phyloP scores from a whole-genome alignment of 2,888 invertebrate genomes.

The Neoascia interrupta region DNA sequence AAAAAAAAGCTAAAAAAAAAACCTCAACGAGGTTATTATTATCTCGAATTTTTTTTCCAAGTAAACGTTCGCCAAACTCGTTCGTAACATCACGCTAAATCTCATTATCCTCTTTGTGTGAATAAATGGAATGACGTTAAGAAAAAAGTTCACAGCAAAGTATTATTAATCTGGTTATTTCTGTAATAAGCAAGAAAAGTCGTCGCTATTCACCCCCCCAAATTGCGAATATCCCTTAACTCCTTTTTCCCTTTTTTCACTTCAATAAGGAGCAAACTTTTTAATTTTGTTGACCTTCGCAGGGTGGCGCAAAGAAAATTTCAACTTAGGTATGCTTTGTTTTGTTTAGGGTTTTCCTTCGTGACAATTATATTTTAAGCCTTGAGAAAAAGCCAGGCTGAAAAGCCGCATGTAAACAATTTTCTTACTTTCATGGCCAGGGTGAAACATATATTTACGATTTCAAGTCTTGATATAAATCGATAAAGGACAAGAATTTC shows the following conservation, averaged over 20 bases:
- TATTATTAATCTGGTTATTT: constrained; percentile 22
- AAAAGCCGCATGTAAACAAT: too few species aligned
- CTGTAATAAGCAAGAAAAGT: constrained; percentile 13
- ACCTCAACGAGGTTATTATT: constrained; percentile 10
- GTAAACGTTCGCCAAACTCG: background rate
- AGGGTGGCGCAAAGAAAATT: background rate
- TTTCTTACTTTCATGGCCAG: constrained; percentile 13
- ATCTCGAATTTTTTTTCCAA: background rate
- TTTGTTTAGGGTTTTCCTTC: background rate
- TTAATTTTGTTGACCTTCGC: constrained; percentile 22
- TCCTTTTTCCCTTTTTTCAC: background rate
- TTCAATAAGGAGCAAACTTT: constrained; percentile 18
- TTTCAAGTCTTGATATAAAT: constrained; percentile 37
- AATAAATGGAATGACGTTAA: background rate
- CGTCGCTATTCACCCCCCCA: constrained; percentile 14
- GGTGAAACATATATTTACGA: constrained; percentile 21
- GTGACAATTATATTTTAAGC: too few species aligned
- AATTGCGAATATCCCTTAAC: constrained; percentile 9
- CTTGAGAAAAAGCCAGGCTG: background rate
- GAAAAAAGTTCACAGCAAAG: background rate
- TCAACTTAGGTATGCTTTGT: constrained; percentile 1
- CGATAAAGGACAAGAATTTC: constrained; percentile 35
- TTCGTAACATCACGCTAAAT: constrained; percentile 11
- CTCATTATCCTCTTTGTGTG: constrained; percentile 12
- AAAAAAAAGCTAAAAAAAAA: background rate